These are phyloP conservation scores for Mustelus asterias DNA, from an alignment of 2,113 vertebrate genomes.

Conservation along the genomic window DNA sequence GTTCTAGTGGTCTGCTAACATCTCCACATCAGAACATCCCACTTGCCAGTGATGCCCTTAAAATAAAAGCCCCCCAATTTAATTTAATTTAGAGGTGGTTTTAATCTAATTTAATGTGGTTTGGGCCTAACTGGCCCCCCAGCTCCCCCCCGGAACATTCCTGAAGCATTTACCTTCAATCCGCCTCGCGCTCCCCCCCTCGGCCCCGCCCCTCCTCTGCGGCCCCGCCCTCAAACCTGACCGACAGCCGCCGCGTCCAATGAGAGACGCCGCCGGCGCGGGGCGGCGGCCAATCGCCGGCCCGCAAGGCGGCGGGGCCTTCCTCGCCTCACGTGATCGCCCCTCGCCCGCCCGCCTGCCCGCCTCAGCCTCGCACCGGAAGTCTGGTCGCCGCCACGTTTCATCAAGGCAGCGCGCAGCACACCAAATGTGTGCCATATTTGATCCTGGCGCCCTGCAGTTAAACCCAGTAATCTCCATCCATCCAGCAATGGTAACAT, in stretches of 20 bases:
- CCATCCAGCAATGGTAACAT: no score
- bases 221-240: neutral
- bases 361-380: neutral
- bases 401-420: neutral
- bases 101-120: neutral
- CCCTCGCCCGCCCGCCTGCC: no score
- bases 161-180: neutral
- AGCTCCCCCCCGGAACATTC: neutral
- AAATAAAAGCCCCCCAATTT: neutral
- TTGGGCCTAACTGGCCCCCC: neutral
- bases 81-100: neutral
- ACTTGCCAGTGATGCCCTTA: neutral
- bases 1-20: no score
- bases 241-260: neutral
- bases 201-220: neutral
- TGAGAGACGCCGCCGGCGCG: neutral
- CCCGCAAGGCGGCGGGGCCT: accelerated
- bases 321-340: neutral
- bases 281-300: neutral
- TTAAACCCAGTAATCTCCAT: no score
- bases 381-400: neutral
- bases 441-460: neutral
- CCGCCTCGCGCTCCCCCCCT: neutral
- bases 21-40: neutral
- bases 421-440: neutral